These are phyloP conservation scores for Acromyrmex charruanus DNA, from an alignment of 1,140 invertebrate genomes.

Conservation along the genomic window DNA sequence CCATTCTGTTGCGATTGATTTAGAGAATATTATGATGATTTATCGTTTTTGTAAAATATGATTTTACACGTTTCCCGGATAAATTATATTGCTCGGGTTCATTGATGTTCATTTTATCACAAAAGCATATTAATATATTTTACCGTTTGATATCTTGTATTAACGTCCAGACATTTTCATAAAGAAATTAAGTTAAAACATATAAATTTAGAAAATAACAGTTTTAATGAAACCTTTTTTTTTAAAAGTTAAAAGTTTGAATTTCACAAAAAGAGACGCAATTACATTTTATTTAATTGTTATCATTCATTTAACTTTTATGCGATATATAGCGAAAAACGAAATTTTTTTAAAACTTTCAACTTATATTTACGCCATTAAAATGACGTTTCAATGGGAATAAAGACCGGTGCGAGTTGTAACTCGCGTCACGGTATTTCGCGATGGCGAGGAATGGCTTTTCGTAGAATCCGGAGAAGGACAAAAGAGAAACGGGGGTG, in stretches of 20 bases:
- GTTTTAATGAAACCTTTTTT: background rate
- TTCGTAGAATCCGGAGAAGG: constrained; percentile 19
- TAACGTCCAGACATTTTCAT: background rate
- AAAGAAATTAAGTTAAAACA: background rate
- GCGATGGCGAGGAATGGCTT: constrained; percentile 50
- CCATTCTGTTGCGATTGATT: constrained; percentile 44
- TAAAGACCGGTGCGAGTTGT: constrained; percentile 28
- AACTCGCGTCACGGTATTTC: constrained; percentile 44
- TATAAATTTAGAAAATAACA: background rate
- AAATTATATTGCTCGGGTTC: constrained; percentile 45
- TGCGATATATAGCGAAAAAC: background rate
- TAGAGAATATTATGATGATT: constrained; percentile 51
- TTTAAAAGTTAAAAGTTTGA: too few species aligned
- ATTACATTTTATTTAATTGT: background rate
- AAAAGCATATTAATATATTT: constrained; percentile 8
- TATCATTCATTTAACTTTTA: background rate
- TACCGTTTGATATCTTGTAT: background rate
- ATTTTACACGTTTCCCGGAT: constrained; percentile 47
- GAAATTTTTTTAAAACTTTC: background rate
- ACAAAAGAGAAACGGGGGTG: background rate
- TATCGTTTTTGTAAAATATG: constrained; percentile 47
- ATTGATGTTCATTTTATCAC: constrained; percentile 4
- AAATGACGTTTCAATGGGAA: background rate
- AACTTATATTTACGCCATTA: background rate
- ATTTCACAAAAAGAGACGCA: background rate